These are phyloP conservation scores for Protophormia terraenovae DNA, from an alignment of 2,888 invertebrate species.

Conservation along the genomic window DNA sequence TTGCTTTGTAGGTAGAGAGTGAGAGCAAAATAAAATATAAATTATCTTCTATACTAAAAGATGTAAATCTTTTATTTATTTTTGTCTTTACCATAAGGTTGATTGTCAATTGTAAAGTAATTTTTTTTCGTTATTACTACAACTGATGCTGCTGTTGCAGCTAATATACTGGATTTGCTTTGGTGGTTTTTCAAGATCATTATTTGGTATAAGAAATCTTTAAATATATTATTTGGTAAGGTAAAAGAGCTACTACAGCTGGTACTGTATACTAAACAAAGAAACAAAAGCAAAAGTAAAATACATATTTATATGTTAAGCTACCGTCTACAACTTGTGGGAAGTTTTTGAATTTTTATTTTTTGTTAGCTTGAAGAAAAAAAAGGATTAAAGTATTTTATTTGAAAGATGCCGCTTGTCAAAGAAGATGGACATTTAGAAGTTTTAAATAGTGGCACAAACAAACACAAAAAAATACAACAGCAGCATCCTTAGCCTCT, in stretches of 20 bases:
- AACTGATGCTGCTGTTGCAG: not conserved
- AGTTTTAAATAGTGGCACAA: conserved; percentile 63
- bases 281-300: conserved; percentile 64
- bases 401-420: conserved; percentile 68
- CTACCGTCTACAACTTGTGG: conserved; percentile 52
- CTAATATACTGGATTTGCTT: not conserved
- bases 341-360: conserved; percentile 56
- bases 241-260: conserved; percentile 8
- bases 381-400: conserved; percentile 64
- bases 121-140: conserved; percentile 23
- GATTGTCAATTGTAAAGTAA: conserved; percentile 59
- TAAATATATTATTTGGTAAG: conserved; percentile 31
- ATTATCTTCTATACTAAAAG: conserved; percentile 63
- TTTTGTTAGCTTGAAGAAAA: too few species aligned
- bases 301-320: not conserved
- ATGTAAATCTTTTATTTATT: conserved; percentile 63
- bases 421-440: conserved; percentile 67
- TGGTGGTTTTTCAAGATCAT: conserved; percentile 43
- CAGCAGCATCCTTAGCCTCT: too few species aligned
- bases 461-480: conserved; percentile 17
- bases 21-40: conserved; percentile 56
- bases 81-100: conserved; percentile 41
- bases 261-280: not conserved
- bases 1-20: not conserved
- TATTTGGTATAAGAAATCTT: conserved; percentile 26